A percentile compares a stretch with the other conserved stretches of the same genome.
phyloP scores from a whole-genome alignment of 2,888 invertebrate species.

The Ophioninae sp. region DNA sequence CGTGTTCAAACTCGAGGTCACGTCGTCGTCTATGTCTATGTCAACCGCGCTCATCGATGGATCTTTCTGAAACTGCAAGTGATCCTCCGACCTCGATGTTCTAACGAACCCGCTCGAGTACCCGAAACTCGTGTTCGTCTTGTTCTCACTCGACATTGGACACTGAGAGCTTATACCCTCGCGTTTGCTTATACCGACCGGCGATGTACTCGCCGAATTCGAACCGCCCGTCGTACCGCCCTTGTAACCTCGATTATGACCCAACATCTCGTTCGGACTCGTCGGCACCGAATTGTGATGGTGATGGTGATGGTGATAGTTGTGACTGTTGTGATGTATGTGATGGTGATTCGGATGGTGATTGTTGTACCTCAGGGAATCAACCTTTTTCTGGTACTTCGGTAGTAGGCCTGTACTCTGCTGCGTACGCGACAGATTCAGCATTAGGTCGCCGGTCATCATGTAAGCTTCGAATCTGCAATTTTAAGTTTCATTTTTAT shows the following conservation, averaged over 20 bases:
- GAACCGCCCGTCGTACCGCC: conserved; percentile 75
- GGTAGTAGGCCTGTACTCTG: conserved; percentile 85
- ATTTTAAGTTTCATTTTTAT: conserved; percentile 8
- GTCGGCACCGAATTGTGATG: conserved; percentile 87
- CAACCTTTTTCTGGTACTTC: conserved; percentile 84
- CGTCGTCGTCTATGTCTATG: conserved; percentile 95
- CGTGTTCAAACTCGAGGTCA: conserved; percentile 96
- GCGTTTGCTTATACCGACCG: conserved; percentile 83
- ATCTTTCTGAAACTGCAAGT: conserved; percentile 91
- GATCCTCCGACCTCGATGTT: conserved; percentile 95
- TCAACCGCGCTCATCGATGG: conserved; percentile 92
- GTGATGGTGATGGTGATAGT: conserved; percentile 81
- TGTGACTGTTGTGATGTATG: conserved; percentile 81
- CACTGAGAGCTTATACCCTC: conserved; percentile 73
- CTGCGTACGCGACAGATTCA: conserved; percentile 93
- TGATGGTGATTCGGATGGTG: conserved; percentile 83
- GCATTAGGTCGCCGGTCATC: conserved; percentile 98
- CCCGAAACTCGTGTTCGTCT: conserved; percentile 71
- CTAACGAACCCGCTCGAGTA: conserved; percentile 86
- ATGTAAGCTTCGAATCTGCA: conserved; percentile 95
- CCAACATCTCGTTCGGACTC: conserved; percentile 86
- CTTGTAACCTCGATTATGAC: conserved; percentile 83
- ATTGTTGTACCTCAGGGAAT: conserved; percentile 83
- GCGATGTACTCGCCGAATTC: conserved; percentile 83
- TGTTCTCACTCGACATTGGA: conserved; percentile 62